Evolutionary conservation across 2,113 vertebrate genomes (phyloP), one percentile per base, ranked within the genome.

Genomic region (Oryzias curvinotus): DNA sequence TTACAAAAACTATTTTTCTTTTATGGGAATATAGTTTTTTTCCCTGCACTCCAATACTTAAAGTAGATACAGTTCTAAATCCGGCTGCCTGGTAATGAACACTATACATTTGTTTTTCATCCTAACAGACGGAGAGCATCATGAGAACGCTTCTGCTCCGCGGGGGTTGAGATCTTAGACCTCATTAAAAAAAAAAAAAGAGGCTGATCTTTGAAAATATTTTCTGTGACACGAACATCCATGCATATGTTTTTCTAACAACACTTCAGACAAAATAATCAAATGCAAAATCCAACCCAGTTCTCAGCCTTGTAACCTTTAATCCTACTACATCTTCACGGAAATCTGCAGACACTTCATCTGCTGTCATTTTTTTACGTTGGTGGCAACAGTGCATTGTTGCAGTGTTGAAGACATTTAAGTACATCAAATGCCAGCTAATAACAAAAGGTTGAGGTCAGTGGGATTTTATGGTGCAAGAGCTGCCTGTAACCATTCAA

Each of bases 101-200:
- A 75, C 76, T 21, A 30, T 76, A 50, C 75, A 65, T 71, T 62
- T 75, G 58, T 83, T 84, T 36, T 78, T 81, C 70, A 58, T 85
- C 62, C 76, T 56, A 28, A 75, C 73, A 84, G 77, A 87, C 70
- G 73, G 70, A 79, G 63, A 52, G 71, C 67, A 75, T 42, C 47
- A 57, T 57, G 61, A 64, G 61, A 74, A 71, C 64, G 30, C 5
- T 57, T 66, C 65, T 58, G 66, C 56, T 71, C 79, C 64, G 66
- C 71, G 28, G 75, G 77, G 66, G 54, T 75, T 68, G 69, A 73
- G 60, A 83, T 81, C 75, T 80, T 69, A 85, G 72, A 75, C 60
- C 57, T 81, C 70, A 73, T 84, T 80, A 84, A 77, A 81, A 80
- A 64, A 84, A 77, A 81, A 80, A 64, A 41, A 21, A 67, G 52